Conservation (phyloP, 2,113 vertebrate species). For the Varanus salvator region DNA sequence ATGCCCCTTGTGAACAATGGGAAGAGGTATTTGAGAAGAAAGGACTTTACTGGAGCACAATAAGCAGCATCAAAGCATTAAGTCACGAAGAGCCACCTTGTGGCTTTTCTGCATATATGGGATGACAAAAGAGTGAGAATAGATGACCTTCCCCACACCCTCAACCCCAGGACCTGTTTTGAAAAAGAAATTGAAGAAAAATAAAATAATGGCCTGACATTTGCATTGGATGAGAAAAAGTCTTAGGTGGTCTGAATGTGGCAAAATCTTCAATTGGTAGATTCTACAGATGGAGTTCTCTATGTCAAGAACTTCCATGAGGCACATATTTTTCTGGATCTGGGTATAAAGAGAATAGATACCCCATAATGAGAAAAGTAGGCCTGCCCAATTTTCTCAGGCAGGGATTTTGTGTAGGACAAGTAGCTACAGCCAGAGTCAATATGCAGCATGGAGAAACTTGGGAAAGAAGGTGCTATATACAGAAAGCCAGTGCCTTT, state of each 20-base stretch:
- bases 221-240: neutral
- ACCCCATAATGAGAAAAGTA: neutral
- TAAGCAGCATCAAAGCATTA: constrained; percentile 1
- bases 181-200: neutral
- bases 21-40: constrained; percentile 4
- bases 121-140: neutral
- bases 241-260: neutral
- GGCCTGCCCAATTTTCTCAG: neutral
- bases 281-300: neutral
- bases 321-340: neutral
- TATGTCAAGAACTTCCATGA: neutral
- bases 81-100: constrained; percentile 23
- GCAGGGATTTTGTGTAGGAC: neutral
- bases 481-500: neutral
- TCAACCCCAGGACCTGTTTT: neutral
- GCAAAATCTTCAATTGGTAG: neutral
- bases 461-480: neutral
- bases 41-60: neutral
- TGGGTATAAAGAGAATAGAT: neutral
- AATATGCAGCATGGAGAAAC: neutral
- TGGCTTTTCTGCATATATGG: constrained; percentile 15
- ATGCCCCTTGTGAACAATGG: neutral
- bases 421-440: neutral
- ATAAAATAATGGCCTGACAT: neutral
- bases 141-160: neutral